phyloP scores from a whole-genome alignment of 2,888 invertebrate genomes.

The Coronaproctus castanopsis region DNA sequence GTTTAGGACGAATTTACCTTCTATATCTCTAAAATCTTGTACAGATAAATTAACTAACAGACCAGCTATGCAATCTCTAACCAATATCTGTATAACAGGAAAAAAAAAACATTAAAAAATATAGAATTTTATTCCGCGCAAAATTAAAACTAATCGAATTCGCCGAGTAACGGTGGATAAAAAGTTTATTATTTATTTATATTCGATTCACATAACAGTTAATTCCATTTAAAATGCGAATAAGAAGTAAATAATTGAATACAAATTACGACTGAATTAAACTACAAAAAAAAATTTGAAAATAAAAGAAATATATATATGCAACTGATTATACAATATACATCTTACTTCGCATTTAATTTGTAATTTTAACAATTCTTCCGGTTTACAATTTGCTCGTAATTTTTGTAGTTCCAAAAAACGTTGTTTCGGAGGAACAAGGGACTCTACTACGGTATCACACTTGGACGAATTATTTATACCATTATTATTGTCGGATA shows the following conservation, averaged over 20 bases:
- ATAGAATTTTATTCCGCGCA: no score
- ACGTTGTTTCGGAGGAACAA: slow-evolving; percentile 42
- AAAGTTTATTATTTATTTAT: no score
- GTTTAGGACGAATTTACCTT: slow-evolving; percentile 49
- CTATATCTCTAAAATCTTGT: slow-evolving; percentile 66
- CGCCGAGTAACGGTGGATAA: no score
- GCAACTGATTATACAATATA: no score
- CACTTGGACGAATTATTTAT: slow-evolving; percentile 31
- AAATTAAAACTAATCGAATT: no score
- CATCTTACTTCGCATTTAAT: slow-evolving; percentile 39
- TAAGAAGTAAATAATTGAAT: no score
- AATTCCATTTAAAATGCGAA: no score
- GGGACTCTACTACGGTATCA: slow-evolving; percentile 40
- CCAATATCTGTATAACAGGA: slow-evolving; percentile 34
- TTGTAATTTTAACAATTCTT: slow-evolving; percentile 51
- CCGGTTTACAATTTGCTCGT: slow-evolving; percentile 60
- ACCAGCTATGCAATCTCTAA: slow-evolving; percentile 64
- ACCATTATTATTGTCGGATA: slow-evolving; percentile 19
- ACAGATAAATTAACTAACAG: slow-evolving; percentile 56
- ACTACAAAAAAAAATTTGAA: no score
- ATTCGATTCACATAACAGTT: no score
- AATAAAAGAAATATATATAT: no score
- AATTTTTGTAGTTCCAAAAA: slow-evolving; percentile 46
- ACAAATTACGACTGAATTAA: no score
- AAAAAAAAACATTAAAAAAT: no score